phyloP scores from a whole-genome alignment of 2,888 invertebrate species.

The Labia minor region DNA sequence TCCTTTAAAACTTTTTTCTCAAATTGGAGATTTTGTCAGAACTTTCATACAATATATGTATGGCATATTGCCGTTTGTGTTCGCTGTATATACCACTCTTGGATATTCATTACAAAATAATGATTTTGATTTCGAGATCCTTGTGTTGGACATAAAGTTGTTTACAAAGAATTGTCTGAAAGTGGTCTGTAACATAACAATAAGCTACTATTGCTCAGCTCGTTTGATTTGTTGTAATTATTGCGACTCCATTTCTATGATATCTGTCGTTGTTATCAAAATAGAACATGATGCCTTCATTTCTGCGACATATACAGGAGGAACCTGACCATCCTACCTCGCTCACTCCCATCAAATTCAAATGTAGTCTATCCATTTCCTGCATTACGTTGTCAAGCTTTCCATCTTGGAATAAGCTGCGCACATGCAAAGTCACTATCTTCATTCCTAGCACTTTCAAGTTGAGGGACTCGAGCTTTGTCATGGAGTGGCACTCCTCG shows the following conservation, averaged over 20 bases:
- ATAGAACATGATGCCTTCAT: slow-evolving; percentile 21
- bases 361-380: slow-evolving; percentile 24
- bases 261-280: not conserved
- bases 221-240: not conserved
- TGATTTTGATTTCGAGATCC: no score
- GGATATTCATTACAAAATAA: no score
- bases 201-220: not conserved
- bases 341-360: slow-evolving; percentile 23
- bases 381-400: slow-evolving; percentile 21
- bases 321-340: slow-evolving; percentile 22
- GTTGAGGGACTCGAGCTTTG: no score
- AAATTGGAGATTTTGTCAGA: no score
- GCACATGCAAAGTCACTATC: slow-evolving; percentile 24
- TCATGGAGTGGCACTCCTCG: no score
- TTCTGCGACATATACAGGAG: slow-evolving; percentile 20
- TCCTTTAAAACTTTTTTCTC: no score
- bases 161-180: no score
- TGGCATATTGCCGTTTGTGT: no score
- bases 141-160: no score
- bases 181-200: no score
- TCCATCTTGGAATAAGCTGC: slow-evolving; percentile 21
- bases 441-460: not conserved
- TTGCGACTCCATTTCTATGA: not conserved
- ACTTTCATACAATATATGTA: no score
- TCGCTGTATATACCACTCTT: no score